Conservation (phyloP, 2,797 vertebrate species). For the Sebastolobus altivelis region DNA sequence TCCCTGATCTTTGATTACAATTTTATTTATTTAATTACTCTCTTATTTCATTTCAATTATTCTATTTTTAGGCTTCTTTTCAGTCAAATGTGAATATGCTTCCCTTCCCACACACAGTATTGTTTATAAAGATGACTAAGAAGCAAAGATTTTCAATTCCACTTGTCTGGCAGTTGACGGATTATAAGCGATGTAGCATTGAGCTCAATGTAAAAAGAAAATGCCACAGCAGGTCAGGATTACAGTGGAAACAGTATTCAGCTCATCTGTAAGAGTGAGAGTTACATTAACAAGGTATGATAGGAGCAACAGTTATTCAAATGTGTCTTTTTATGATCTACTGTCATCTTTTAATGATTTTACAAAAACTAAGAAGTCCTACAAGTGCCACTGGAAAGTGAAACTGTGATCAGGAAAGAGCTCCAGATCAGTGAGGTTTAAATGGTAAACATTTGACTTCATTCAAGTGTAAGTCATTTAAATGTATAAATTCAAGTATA, state of each 20-base stretch:
- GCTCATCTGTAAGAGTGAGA: background rate
- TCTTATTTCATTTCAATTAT: conserved; percentile 8
- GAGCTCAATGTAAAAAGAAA: background rate
- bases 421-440: background rate
- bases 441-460: background rate
- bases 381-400: background rate
- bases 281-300: conserved; percentile 3
- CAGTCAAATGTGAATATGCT: background rate
- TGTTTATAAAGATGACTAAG: background rate
- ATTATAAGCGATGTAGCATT: background rate
- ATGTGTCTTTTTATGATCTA: background rate
- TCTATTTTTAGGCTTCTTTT: background rate
- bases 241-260: background rate
- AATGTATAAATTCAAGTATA: background rate
- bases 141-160: background rate
- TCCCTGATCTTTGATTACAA: conserved; percentile 38
- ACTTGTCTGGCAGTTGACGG: background rate
- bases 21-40: conserved; percentile 30
- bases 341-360: conserved; percentile 8
- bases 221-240: background rate
- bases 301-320: background rate
- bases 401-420: background rate
- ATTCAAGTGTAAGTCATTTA: background rate
- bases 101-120: background rate
- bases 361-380: background rate